Percentiles rank a stretch among this genome's conserved stretches.
Conservation (phyloP, 37 sponge, comb jelly and placozoan species). For the Lycopodina hypogea region DNA sequence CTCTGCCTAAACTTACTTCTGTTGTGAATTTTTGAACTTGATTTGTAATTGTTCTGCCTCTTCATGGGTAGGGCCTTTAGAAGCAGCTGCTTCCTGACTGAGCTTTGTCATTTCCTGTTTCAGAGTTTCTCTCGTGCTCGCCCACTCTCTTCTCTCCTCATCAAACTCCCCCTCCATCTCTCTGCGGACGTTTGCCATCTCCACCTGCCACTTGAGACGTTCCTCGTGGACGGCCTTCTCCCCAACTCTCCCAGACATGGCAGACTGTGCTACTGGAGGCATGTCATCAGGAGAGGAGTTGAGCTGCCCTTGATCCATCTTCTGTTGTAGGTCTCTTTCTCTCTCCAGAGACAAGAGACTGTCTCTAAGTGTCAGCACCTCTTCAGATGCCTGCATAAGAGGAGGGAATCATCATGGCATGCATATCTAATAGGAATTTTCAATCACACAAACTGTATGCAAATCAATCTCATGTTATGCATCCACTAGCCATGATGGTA, state of each 20-base stretch:
- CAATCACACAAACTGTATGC: too few species aligned
- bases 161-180: slow-evolving; percentile 16
- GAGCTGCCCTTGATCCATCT: not conserved
- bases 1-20: not conserved
- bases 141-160: not conserved
- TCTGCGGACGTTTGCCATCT: slow-evolving; percentile 34
- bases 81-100: not conserved
- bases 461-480: too few species aligned
- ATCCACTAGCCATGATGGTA: too few species aligned
- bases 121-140: not conserved
- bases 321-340: not conserved
- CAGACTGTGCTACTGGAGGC: not conserved
- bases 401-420: too few species aligned
- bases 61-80: not conserved
- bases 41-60: slow-evolving; percentile 2
- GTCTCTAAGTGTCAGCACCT: not conserved
- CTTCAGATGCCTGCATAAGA: not conserved
- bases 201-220: slow-evolving; percentile 50
- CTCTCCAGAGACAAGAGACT: not conserved
- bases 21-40: not conserved
- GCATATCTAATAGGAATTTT: too few species aligned
- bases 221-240: slow-evolving; percentile 23
- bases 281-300: not conserved
- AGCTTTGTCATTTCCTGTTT: slow-evolving; percentile 9
- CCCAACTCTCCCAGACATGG: too few species aligned